Conservation (phyloP, 2,797 vertebrate genomes). For the Sebastes trivittatus region DNA sequence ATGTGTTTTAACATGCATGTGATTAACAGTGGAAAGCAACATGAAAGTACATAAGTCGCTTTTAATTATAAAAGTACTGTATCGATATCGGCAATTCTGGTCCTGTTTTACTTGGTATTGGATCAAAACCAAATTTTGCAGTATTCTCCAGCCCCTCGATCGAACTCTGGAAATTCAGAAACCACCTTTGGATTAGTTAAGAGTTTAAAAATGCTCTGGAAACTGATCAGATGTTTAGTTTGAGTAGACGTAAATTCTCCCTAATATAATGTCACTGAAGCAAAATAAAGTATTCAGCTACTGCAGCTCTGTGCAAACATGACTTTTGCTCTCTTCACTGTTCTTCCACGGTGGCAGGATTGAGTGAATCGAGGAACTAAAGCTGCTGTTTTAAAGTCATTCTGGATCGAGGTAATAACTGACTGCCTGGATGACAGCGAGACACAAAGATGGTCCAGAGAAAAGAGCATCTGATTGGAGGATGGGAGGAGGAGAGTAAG, state of each 20-base stretch:
- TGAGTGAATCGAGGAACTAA: background rate
- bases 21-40: too few relatives aligned
- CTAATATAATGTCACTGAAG: background rate
- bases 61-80: too few relatives aligned
- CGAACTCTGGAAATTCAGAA: background rate
- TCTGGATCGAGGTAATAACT: background rate
- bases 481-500: slow-evolving; percentile 8
- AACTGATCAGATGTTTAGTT: background rate
- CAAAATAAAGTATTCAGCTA: background rate
- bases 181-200: background rate
- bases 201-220: background rate
- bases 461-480: background rate
- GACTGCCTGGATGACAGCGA: background rate
- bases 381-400: background rate
- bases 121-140: too few relatives aligned
- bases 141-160: too few relatives aligned
- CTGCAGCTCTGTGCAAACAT: background rate
- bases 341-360: background rate
- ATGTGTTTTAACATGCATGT: too few relatives aligned
- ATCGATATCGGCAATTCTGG: too few relatives aligned
- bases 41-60: too few relatives aligned
- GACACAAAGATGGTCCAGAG: background rate
- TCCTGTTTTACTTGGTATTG: too few relatives aligned
- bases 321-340: background rate
- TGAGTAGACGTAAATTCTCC: background rate